Conservation (phyloP, 1,140 invertebrate genomes). For the Theocolax elegans region DNA sequence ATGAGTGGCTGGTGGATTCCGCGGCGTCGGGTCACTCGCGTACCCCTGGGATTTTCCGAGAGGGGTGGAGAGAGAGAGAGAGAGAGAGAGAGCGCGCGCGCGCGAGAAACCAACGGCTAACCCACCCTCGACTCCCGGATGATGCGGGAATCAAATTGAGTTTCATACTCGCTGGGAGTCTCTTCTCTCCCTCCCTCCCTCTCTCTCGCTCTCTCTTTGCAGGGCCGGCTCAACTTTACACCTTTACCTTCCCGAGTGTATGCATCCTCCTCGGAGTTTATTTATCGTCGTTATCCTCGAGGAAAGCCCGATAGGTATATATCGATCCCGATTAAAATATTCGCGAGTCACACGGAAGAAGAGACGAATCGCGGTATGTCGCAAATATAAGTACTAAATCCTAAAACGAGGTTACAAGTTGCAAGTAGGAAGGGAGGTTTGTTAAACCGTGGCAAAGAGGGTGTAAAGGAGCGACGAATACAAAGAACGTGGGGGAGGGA, state of each 20-base stretch:
- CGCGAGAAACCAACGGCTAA: too few relatives aligned
- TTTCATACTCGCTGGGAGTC: conserved; percentile 58
- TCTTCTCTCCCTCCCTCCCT: background rate
- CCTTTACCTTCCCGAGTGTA: too few relatives aligned
- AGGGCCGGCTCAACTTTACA: background rate
- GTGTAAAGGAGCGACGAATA: conserved; percentile 39
- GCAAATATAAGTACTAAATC: too few relatives aligned
- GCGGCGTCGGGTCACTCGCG: conserved; percentile 65
- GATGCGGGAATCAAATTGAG: conserved; percentile 64
- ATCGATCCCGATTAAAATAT: too few relatives aligned
- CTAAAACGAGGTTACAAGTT: conserved; percentile 25
- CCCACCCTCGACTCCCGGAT: conserved; percentile 35
- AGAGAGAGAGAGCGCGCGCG: too few relatives aligned
- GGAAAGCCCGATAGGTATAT: too few relatives aligned
- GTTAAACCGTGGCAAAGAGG: conserved; percentile 54
- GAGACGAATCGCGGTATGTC: too few relatives aligned
- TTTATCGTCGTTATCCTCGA: background rate
- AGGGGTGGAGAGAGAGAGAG: conserved; percentile 47
- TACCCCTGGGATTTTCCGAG: conserved; percentile 62
- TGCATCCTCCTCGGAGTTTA: background rate
- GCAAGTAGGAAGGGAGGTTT: background rate
- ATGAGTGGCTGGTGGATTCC: conserved; percentile 64
- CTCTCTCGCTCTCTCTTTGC: background rate
- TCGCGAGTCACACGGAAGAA: too few relatives aligned
- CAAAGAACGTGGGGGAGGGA: too few relatives aligned